phyloP scores from a whole-genome alignment of 92 coral and sea anemone genomes.

The Meandrina meandrites region DNA sequence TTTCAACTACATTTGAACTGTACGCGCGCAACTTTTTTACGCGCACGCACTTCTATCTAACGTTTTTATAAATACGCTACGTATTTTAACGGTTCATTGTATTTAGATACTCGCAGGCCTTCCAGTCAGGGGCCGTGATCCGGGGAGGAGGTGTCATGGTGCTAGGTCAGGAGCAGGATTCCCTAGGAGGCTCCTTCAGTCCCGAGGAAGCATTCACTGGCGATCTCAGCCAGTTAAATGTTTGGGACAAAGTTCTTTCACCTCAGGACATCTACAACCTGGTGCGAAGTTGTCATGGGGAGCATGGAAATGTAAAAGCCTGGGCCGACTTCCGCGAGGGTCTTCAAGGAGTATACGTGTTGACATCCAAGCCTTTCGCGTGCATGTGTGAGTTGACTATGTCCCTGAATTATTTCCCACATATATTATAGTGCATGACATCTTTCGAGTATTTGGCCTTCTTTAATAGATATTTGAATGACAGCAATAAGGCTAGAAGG shows the following conservation, averaged over 20 bases:
- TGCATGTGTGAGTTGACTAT: conserved; percentile 79
- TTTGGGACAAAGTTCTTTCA: conserved; percentile 82
- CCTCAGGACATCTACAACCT: conserved; percentile 76
- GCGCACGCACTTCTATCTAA: too few species aligned
- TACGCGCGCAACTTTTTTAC: too few species aligned
- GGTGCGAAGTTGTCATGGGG: conserved; percentile 77
- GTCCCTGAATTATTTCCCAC: neutral
- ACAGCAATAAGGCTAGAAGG: neutral
- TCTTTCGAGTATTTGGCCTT: neutral
- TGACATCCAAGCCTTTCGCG: conserved; percentile 73
- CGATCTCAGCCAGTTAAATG: conserved; percentile 89
- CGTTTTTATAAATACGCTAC: too few species aligned
- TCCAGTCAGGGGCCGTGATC: conserved; percentile 81
- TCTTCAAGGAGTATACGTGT: conserved; percentile 70
- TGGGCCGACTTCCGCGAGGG: conserved; percentile 89
- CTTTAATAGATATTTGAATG: neutral
- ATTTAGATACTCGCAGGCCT: conserved; percentile 60
- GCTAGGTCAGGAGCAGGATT: conserved; percentile 96
- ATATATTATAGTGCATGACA: neutral
- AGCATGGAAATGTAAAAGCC: conserved; percentile 82
- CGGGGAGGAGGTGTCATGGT: conserved; percentile 95
- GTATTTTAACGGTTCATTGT: neutral
- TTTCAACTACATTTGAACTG: too few species aligned
- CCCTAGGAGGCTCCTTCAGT: conserved; percentile 87
- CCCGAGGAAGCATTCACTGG: conserved; percentile 96